Conservation (phyloP, 1,140 invertebrate genomes). For the Drosophila nasuta region DNA sequence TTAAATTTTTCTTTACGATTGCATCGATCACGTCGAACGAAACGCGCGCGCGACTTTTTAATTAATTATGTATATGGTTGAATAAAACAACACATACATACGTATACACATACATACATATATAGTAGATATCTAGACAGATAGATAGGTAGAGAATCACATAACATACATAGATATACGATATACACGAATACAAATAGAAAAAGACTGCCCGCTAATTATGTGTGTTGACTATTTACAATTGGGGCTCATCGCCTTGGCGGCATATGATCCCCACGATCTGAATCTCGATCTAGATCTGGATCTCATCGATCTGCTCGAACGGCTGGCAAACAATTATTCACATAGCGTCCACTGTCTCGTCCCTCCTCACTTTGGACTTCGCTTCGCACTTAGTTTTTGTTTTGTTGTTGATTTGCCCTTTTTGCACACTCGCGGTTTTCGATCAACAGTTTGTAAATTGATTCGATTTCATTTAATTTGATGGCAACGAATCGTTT, state of each 20-base stretch:
- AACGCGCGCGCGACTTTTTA: conserved; percentile 42
- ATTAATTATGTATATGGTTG: conserved; percentile 25
- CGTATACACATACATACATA: conserved; percentile 54
- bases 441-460: conserved; percentile 24
- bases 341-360: conserved; percentile 53
- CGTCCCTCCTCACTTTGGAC: conserved; percentile 10
- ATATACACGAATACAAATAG: conserved; percentile 41
- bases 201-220: conserved; percentile 49
- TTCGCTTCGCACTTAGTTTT: conserved; percentile 1
- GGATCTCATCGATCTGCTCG: conserved; percentile 34
- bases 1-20: conserved; percentile 21
- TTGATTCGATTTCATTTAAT: conserved; percentile 1
- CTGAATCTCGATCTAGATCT: conserved; percentile 45
- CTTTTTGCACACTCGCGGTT: conserved; percentile 21
- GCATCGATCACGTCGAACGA: conserved; percentile 18
- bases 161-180: conserved; percentile 40
- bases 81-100: conserved; percentile 17
- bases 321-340: conserved; percentile 3
- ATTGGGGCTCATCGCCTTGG: conserved; percentile 49
- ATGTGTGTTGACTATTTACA: conserved; percentile 62
- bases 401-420: background rate
- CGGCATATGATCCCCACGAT: conserved; percentile 65
- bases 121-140: background rate
- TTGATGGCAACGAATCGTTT: background rate
- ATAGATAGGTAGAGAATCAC: conserved; percentile 28